Conservation (phyloP, 2,888 invertebrate species). For the Hipparchia semele region DNA sequence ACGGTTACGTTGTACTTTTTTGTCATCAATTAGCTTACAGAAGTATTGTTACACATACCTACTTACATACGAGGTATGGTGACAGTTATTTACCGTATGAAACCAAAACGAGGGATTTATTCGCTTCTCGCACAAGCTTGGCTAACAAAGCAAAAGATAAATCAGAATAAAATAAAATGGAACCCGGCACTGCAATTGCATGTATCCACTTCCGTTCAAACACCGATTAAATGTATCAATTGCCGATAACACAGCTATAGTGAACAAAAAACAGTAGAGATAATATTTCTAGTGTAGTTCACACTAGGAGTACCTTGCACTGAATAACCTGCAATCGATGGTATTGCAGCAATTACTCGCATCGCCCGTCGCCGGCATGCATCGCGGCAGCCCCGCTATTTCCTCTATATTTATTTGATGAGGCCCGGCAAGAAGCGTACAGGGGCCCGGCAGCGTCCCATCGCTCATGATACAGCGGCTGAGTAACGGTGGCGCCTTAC, state of each 20-base stretch:
- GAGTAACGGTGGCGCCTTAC: conserved; percentile 17
- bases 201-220: neutral
- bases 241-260: neutral
- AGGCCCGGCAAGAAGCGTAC: conserved; percentile 4
- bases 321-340: neutral
- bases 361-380: neutral
- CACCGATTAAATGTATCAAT: neutral
- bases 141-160: neutral
- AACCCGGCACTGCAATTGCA: neutral
- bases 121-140: neutral
- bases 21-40: no score
- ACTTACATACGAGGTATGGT: no score
- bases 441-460: neutral
- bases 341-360: conserved; percentile 1
- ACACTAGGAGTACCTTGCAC: neutral
- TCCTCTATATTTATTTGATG: conserved; percentile 13
- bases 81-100: no score
- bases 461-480: neutral
- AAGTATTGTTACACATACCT: no score
- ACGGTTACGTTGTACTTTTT: no score
- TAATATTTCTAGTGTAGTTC: neutral
- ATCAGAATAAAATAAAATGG: neutral
- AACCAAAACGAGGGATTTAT: no score
- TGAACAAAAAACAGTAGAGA: neutral
- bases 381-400: conserved; percentile 17